Base-by-base conservation (phyloP, 1,140 invertebrate species). In the Hypsibius dujardini region DNA sequence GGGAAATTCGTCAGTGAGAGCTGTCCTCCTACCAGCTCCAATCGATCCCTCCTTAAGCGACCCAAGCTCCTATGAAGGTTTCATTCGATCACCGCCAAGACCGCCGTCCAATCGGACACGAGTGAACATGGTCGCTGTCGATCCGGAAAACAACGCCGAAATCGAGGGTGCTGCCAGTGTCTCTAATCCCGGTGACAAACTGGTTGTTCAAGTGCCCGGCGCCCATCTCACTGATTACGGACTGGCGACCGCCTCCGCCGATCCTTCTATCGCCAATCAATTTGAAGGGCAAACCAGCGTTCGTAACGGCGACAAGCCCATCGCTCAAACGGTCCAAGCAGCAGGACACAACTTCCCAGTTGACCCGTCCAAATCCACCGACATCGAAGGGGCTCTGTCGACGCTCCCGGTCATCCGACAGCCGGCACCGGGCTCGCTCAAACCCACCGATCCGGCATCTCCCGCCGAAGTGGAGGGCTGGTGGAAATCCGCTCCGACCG, bases 141-240 rank as follows among this genome's bases (percentile, higher is more conserved):
- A 67, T 42, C 62, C 62, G 7, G 42, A 12, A 67, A 15, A 12
- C 62, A 3, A 12, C 42, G 42, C 62, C 62, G 12, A 67, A 42
- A 45, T 67, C 62, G 62, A 67, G 42, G 62, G 62, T 67, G 62
- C 42, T 3, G 62, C 62, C 62, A 67, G 62, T 67, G 62, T 67
- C 12, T 12, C 62, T 12, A 45, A 56, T n/a, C 50, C 50, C n/a
- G n/a, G 50, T 56, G 50, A 56, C 7, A 56, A 56, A n/a, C 50
- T 56, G n/a, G 50, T 56, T 7, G 50, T 56, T n/a, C 50, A 56
- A n/a, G 50, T 56, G n/a, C 50, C 50, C 50, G 7, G n/a, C n/a
- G 7, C 50, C 50, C 50, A 56, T 56, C n/a, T 56, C 7, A 56
- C 50, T 56, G 50, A 56, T 12, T 56, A 56, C 50, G 50, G 50